Percentiles rank a stretch among this genome's conserved stretches.
phyloP scores from a whole-genome alignment of 2,888 invertebrate genomes.

The Parelbella ahira region DNA sequence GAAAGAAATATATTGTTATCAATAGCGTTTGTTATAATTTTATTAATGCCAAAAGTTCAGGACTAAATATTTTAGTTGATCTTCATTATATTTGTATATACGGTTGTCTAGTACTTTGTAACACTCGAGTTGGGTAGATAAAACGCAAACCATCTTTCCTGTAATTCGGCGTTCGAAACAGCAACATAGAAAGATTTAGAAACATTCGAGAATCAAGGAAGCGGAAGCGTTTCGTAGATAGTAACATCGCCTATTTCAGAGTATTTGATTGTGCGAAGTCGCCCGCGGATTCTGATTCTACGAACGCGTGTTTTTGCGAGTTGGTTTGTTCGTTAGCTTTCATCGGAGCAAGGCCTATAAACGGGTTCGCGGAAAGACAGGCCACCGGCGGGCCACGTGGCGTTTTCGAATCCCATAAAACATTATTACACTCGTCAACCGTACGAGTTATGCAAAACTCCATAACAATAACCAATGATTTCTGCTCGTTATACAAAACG shows the following conservation, averaged over 20 bases:
- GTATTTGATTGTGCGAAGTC: constrained; percentile 26
- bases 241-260: constrained; percentile 31
- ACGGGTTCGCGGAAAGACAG: constrained; percentile 63
- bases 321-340: constrained; percentile 62
- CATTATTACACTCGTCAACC: constrained; percentile 34
- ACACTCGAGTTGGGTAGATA: too few relatives aligned
- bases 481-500: too few relatives aligned
- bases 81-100: too few relatives aligned
- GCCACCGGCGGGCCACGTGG: constrained; percentile 58
- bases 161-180: neutral
- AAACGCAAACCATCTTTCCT: too few relatives aligned
- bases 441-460: constrained; percentile 35
- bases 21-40: too few relatives aligned
- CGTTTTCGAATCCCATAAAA: constrained; percentile 56
- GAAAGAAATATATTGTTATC: too few relatives aligned
- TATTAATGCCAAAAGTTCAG: too few relatives aligned
- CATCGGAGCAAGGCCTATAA: constrained; percentile 73
- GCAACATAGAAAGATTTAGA: neutral
- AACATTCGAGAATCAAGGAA: constrained; percentile 25
- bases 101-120: too few relatives aligned
- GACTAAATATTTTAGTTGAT: too few relatives aligned
- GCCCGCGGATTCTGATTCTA: constrained; percentile 32
- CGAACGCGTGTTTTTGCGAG: constrained; percentile 45
- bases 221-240: constrained; percentile 29
- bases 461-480: constrained; percentile 39